phyloP scores from a whole-genome alignment of 2,888 invertebrate species.

The Clivina fossor region DNA sequence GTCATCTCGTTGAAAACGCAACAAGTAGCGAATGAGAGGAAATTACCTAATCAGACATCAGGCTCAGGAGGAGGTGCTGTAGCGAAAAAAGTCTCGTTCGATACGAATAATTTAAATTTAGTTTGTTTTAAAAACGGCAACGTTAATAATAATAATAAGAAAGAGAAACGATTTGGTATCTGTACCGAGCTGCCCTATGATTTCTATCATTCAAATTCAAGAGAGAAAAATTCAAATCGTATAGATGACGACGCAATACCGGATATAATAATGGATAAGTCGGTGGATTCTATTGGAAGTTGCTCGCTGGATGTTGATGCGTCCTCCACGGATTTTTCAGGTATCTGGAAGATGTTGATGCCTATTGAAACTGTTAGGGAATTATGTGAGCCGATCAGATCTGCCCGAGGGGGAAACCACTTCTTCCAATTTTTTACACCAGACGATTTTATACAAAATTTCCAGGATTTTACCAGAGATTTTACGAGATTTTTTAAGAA shows the following conservation, averaged over 20 bases:
- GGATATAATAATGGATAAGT: slow-evolving; percentile 69
- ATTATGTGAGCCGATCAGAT: too few species aligned
- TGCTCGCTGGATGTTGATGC: slow-evolving; percentile 85
- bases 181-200: slow-evolving; percentile 27
- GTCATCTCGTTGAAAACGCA: neutral
- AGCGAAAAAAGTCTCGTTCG: slow-evolving; percentile 26
- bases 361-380: too few species aligned
- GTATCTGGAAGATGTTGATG: too few species aligned
- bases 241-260: slow-evolving; percentile 44
- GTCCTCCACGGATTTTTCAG: slow-evolving; percentile 69
- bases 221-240: slow-evolving; percentile 4
- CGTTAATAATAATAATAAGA: slow-evolving; percentile 9
- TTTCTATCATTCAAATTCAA: slow-evolving; percentile 15
- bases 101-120: slow-evolving; percentile 6
- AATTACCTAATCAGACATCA: neutral
- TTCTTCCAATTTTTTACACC: too few species aligned
- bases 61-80: neutral
- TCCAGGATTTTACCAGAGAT: too few species aligned
- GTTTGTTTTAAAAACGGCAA: slow-evolving; percentile 6
- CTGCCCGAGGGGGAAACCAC: too few species aligned
- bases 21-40: neutral
- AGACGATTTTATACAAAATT: too few species aligned
- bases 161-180: slow-evolving; percentile 20
- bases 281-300: slow-evolving; percentile 82
- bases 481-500: too few species aligned